phyloP scores from a whole-genome alignment of 2,797 vertebrate genomes.

The Hoplostethus atlanticus region DNA sequence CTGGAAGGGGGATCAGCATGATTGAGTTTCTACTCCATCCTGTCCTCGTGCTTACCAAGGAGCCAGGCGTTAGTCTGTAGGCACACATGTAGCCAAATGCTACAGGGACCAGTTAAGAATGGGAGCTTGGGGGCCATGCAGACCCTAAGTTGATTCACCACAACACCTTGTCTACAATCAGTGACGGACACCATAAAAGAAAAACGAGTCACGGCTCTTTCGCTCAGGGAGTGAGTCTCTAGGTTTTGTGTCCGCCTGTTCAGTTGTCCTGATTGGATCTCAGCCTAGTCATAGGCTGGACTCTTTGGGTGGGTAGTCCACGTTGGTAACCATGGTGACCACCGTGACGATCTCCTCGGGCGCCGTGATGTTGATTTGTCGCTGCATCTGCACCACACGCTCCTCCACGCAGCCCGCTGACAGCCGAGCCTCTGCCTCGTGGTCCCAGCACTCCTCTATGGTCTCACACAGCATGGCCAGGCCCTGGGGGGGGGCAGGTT shows the following conservation, averaged over 20 bases:
- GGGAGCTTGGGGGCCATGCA: background rate
- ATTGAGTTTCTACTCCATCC: conserved; percentile 35
- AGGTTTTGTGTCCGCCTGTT: background rate
- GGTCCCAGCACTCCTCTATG: conserved; percentile 96
- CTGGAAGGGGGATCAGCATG: conserved; percentile 12
- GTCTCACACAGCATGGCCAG: conserved; percentile 93
- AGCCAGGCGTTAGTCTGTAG: conserved; percentile 23
- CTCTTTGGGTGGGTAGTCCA: conserved; percentile 97
- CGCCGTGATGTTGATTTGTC: conserved; percentile 87
- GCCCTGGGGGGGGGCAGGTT: conserved; percentile 79
- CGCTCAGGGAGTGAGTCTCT: conserved; percentile 83
- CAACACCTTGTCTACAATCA: conserved; percentile 16
- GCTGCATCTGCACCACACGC: conserved; percentile 93
- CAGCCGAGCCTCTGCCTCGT: conserved; percentile 92
- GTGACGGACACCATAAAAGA: background rate
- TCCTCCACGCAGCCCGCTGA: conserved; percentile 94
- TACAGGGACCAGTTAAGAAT: conserved; percentile 4
- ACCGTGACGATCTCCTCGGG: conserved; percentile 95
- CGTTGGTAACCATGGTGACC: conserved; percentile 96
- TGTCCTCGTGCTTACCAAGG: background rate
- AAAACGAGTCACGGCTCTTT: conserved; percentile 17
- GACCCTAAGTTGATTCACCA: background rate
- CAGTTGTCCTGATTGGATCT: conserved; percentile 58
- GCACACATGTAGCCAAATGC: conserved; percentile 31
- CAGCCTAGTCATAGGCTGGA: conserved; percentile 93